Evolutionary conservation across 2,888 invertebrate genomes (phyloP).

Genomic region (Carabus problematicus): DNA sequence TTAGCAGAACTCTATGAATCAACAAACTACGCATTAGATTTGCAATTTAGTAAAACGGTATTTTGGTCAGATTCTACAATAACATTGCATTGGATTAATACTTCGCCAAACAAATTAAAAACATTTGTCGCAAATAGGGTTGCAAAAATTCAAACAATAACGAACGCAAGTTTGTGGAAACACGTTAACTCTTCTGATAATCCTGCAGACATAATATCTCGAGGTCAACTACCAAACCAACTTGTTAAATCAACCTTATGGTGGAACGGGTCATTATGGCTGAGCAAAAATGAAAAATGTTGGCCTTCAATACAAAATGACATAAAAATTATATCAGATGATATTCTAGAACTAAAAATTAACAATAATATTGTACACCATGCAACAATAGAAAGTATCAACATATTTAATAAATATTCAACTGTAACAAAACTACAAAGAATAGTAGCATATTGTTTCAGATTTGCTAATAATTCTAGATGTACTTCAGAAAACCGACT

Average conservation of each 20-base stretch:
- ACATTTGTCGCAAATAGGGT: slow-evolving; percentile 45
- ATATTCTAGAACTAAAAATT: no score
- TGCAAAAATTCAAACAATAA: slow-evolving; percentile 38
- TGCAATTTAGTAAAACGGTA: slow-evolving; percentile 1
- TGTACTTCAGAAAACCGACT: no score
- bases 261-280: background rate
- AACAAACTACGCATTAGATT: slow-evolving; percentile 6
- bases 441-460: no score
- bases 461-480: no score
- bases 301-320: no score
- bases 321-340: no score
- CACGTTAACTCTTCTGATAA: slow-evolving; percentile 39
- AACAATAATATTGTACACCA: no score
- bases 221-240: slow-evolving; percentile 13
- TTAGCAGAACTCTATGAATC: slow-evolving; percentile 40
- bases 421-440: no score
- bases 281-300: background rate
- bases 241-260: background rate
- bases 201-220: slow-evolving; percentile 39
- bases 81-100: slow-evolving; percentile 44
- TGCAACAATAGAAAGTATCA: no score
- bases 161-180: slow-evolving; percentile 29
- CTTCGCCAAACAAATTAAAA: slow-evolving; percentile 43
- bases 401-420: no score
- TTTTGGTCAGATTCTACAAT: slow-evolving; percentile 47